Percentiles rank a stretch among this genome's conserved stretches.
These are phyloP conservation scores for Premnoplex brunnescens DNA, from an alignment of 2,797 vertebrate genomes.

Conservation along the genomic window DNA sequence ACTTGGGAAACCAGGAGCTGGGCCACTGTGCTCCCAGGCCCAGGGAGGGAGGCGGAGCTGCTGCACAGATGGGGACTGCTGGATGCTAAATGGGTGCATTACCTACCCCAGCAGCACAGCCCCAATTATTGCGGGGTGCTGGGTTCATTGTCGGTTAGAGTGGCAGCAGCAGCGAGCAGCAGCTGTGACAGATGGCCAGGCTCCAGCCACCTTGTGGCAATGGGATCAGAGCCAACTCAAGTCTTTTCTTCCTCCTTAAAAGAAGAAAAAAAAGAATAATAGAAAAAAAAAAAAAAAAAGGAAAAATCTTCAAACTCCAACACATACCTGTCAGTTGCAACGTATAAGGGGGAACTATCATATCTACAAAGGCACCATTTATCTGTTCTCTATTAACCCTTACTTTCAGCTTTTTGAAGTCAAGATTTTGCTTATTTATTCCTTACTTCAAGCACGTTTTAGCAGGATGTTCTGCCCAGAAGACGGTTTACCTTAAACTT, in stretches of 20 bases:
- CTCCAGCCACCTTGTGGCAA: slow-evolving; percentile 87
- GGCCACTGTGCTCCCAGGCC: slow-evolving; percentile 65
- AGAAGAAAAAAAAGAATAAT: neutral
- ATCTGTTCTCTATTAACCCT: slow-evolving; percentile 44
- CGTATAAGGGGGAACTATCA: neutral
- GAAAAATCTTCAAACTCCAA: neutral
- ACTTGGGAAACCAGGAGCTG: neutral
- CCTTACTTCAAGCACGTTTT: slow-evolving; percentile 47
- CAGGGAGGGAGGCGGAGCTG: neutral
- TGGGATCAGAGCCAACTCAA: slow-evolving; percentile 85
- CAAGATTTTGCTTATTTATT: slow-evolving; percentile 66
- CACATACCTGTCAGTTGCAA: slow-evolving; percentile 57
- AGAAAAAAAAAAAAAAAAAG: too few relatives aligned
- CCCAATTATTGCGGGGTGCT: slow-evolving; percentile 88
- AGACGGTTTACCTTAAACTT: slow-evolving; percentile 24
- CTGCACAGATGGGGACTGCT: slow-evolving; percentile 89
- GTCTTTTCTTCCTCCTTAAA: slow-evolving; percentile 73
- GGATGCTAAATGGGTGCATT: slow-evolving; percentile 90
- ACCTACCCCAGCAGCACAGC: slow-evolving; percentile 89
- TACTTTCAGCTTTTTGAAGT: slow-evolving; percentile 43
- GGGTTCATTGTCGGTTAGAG: slow-evolving; percentile 94
- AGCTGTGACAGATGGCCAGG: slow-evolving; percentile 94
- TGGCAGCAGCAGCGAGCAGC: slow-evolving; percentile 87
- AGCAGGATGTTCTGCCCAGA: slow-evolving; percentile 4
- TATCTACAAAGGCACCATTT: slow-evolving; percentile 58